A percentile compares a stretch with the other conserved stretches of the same genome.
These are phyloP conservation scores for Nixonia krombeini DNA, from an alignment of 1,140 invertebrate species.

Conservation along the genomic window DNA sequence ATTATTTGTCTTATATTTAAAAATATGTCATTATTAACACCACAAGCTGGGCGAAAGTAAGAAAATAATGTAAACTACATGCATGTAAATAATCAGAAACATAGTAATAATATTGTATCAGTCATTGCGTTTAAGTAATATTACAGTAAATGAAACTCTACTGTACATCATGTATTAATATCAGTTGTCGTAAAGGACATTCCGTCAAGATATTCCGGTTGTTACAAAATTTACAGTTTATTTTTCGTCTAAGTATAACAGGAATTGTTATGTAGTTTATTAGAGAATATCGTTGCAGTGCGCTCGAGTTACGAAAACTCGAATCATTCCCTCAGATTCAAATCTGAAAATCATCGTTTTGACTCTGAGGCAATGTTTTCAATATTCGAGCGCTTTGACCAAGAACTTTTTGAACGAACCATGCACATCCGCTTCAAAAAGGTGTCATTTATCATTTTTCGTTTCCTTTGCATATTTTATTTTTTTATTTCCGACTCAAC, in stretches of 20 bases:
- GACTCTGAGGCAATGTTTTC: slow-evolving; percentile 32
- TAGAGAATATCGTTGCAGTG: slow-evolving; percentile 35
- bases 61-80: too few relatives aligned
- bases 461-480: slow-evolving; percentile 53
- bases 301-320: slow-evolving; percentile 11
- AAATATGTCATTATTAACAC: too few relatives aligned
- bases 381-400: slow-evolving; percentile 31
- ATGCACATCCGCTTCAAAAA: slow-evolving; percentile 43
- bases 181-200: too few relatives aligned
- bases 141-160: too few relatives aligned
- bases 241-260: slow-evolving; percentile 47
- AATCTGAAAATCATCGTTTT: neutral
- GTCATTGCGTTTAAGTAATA: too few relatives aligned
- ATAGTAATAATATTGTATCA: too few relatives aligned
- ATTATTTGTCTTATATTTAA: too few relatives aligned
- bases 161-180: too few relatives aligned
- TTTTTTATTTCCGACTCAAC: slow-evolving; percentile 51
- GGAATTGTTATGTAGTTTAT: slow-evolving; percentile 60
- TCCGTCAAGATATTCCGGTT: slow-evolving; percentile 46
- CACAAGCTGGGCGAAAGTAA: too few relatives aligned
- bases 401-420: slow-evolving; percentile 40
- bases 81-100: too few relatives aligned
- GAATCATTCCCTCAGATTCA: slow-evolving; percentile 11
- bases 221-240: slow-evolving; percentile 53
- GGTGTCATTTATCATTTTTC: slow-evolving; percentile 35